Percentiles rank a stretch among this genome's conserved stretches.
Evolutionary conservation across 2,797 vertebrate species (phyloP).

Genomic region (Trachops cirrhosus): DNA sequence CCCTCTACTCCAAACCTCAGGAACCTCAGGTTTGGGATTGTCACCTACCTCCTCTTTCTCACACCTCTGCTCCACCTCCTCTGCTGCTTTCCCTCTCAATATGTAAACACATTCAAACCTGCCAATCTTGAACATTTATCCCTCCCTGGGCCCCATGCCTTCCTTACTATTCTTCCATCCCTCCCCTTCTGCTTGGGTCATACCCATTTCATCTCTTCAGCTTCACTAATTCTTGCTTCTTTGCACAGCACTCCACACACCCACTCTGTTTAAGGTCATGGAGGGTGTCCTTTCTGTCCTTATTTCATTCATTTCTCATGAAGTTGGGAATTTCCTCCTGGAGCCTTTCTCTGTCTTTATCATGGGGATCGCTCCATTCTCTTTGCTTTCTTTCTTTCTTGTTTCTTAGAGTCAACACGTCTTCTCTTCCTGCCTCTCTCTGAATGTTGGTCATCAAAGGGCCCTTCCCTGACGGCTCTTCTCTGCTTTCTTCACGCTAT

Average conservation of each 20-base stretch:
- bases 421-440: neutral
- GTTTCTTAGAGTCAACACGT: neutral
- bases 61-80: neutral
- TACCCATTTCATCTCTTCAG: neutral
- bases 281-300: neutral
- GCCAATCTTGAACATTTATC: neutral
- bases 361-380: neutral
- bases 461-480: neutral
- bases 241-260: neutral
- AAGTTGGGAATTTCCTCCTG: neutral
- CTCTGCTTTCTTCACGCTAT: neutral
- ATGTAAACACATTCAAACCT: neutral
- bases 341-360: neutral
- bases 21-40: neutral
- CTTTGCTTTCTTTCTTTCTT: neutral
- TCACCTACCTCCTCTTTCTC: no score
- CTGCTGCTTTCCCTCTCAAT: neutral
- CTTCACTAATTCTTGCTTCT: neutral
- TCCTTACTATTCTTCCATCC: neutral
- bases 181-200: neutral
- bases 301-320: neutral
- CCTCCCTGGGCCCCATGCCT: neutral
- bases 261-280: neutral
- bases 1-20: neutral
- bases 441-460: neutral